Percentiles rank a stretch among this genome's conserved stretches.
Conservation (phyloP, 2,797 vertebrate genomes). For the Sibirionetta formosa region DNA sequence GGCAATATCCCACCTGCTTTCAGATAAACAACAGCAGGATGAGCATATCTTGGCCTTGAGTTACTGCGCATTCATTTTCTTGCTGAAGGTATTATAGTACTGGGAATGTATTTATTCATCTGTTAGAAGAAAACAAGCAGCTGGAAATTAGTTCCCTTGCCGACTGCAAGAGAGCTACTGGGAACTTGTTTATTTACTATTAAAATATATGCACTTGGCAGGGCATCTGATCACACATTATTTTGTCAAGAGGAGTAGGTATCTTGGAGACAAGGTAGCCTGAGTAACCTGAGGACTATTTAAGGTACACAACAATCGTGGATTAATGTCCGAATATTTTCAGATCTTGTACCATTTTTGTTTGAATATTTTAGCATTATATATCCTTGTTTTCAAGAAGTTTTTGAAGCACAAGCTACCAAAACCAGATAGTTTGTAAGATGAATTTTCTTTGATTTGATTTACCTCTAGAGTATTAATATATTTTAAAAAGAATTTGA, state of each 20-base stretch:
- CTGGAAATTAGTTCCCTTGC: conserved; percentile 65
- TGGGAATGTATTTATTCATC: conserved; percentile 74
- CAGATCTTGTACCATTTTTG: not conserved
- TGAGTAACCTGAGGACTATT: conserved; percentile 43
- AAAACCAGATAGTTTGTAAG: not conserved
- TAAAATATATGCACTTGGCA: conserved; percentile 59
- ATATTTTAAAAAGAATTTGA: conserved; percentile 26
- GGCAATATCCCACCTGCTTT: conserved; percentile 49
- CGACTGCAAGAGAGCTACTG: conserved; percentile 33
- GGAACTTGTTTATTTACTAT: conserved; percentile 73
- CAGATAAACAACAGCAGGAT: conserved; percentile 48
- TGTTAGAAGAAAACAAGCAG: conserved; percentile 65
- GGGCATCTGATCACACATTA: conserved; percentile 63
- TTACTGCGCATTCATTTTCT: conserved; percentile 40
- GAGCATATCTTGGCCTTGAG: not conserved
- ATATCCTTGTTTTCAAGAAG: not conserved
- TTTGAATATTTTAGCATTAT: not conserved
- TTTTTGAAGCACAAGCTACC: not conserved
- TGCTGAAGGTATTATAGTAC: conserved; percentile 37
- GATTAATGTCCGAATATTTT: conserved; percentile 2
- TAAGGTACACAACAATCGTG: not conserved
- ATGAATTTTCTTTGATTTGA: conserved; percentile 32
- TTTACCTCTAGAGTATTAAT: conserved; percentile 38
- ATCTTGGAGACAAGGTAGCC: not conserved
- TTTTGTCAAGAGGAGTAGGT: conserved; percentile 46